phyloP scores from a whole-genome alignment of 2,113 vertebrate species.

The Pteropus alecto region DNA sequence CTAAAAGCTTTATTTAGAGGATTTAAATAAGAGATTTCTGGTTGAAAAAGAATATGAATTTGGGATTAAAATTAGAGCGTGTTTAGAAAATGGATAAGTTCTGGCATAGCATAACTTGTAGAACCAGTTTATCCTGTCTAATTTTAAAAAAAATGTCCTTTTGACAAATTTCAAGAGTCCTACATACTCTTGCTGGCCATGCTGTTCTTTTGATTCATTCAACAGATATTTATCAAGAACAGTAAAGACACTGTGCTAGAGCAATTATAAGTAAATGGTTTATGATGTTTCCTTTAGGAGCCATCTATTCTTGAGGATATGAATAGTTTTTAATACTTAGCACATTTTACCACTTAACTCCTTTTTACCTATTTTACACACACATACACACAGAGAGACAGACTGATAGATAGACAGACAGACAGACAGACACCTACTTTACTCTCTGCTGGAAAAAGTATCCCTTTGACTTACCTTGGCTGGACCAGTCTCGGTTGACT shows the following conservation, averaged over 20 bases:
- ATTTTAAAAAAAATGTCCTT: not conserved
- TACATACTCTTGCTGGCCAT: not conserved
- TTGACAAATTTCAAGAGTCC: not conserved
- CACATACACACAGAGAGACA: no score
- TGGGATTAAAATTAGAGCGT: not conserved
- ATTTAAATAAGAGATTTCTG: not conserved
- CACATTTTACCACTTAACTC: not conserved
- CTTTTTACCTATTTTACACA: not conserved
- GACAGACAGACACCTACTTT: not conserved
- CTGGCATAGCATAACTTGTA: not conserved
- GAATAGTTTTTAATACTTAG: not conserved
- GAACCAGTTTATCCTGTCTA: not conserved
- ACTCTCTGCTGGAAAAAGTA: not conserved
- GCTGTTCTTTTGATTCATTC: not conserved
- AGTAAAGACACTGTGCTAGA: not conserved
- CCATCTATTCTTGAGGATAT: not conserved
- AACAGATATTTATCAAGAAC: not conserved
- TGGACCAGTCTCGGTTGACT: not conserved
- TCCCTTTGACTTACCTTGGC: slow-evolving; percentile 61
- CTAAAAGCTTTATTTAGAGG: not conserved
- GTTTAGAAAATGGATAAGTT: not conserved
- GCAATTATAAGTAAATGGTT: not conserved
- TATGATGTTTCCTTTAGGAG: not conserved
- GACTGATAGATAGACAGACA: not conserved
- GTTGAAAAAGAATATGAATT: not conserved